Base-by-base conservation (phyloP, 2,797 vertebrate species). In the Champsocephalus gunnari region DNA sequence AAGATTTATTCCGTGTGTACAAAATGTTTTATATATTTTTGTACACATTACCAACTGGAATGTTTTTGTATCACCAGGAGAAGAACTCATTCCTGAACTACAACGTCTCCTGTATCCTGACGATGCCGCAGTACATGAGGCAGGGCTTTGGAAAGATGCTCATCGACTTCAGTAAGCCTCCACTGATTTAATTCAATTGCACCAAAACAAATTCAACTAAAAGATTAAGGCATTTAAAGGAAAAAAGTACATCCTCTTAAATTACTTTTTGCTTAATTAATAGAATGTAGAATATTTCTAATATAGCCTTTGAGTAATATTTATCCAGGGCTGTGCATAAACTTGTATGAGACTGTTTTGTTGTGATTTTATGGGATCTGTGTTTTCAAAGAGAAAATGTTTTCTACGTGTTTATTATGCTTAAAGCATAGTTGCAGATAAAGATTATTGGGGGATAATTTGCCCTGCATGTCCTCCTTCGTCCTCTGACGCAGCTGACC, bases 21-120 rank as follows among this genome's bases (percentile, higher is more conserved):
- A 55, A 13, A n/a, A 59, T 44, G 9, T 2, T 6, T 44, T 66
- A 3, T 57, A 1, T 14, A 16, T 32, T 21, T 11, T 13, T 54
- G 4, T 19, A 28, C 24, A 38, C 12, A 59, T 12, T 66, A 50
- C 0, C 3, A 28, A 43, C 38, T 68, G 7, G 41, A 70, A 43
- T 32, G 9, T 69, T 43, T 34, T 59, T 10, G 64, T 49, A 24
- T 54, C 5, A 5, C 56, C 64, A 99, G 98, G 98, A 99, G 90
- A 99, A 99, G 92, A 98, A 99, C 91, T 99, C 97, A 50, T 99
- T 98, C 87, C 96, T 99, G 81, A 99, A 99, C 95, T 99, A 99
- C 92, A 99, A 99, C 1, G 98, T 99, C 2, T 99, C 98, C 66
- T 98, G 97, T 85, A 99, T 99, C 89, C 95, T 99, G 83, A 99